Percentiles rank a stretch among this genome's conserved stretches.
phyloP scores from a whole-genome alignment of 2,113 vertebrate species.

The Petaurus breviceps region DNA sequence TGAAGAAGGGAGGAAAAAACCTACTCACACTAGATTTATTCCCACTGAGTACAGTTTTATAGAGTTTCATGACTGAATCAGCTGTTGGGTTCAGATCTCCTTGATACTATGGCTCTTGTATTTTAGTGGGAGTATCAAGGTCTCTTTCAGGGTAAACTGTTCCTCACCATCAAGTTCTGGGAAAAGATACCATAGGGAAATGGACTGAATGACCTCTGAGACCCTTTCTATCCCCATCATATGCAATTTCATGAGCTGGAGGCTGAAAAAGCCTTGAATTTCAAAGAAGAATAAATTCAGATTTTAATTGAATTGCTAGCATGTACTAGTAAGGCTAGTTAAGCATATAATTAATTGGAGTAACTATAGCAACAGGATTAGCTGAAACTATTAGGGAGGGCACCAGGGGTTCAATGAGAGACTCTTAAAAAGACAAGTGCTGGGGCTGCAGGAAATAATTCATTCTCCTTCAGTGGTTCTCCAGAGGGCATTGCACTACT shows the following conservation, averaged over 20 bases:
- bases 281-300: slow-evolving; percentile 62
- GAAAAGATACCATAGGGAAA: not conserved
- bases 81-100: slow-evolving; percentile 41
- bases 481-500: slow-evolving; percentile 48
- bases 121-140: slow-evolving; percentile 1
- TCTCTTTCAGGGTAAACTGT: not conserved
- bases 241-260: slow-evolving; percentile 48
- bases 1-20: not conserved
- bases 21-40: not conserved
- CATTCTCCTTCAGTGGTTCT: slow-evolving; percentile 54
- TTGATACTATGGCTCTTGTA: slow-evolving; percentile 29
- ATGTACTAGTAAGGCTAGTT: slow-evolving; percentile 74
- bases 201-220: not conserved
- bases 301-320: slow-evolving; percentile 73
- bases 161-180: not conserved
- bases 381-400: slow-evolving; percentile 52
- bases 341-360: slow-evolving; percentile 77
- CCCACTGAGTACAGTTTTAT: not conserved
- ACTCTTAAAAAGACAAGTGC: slow-evolving; percentile 70
- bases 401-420: slow-evolving; percentile 67
- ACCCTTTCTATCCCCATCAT: not conserved
- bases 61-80: slow-evolving; percentile 41
- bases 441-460: slow-evolving; percentile 60
- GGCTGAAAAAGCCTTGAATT: not conserved
- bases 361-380: slow-evolving; percentile 75